A percentile compares a stretch with the other conserved stretches of the same genome.
phyloP scores from a whole-genome alignment of 2,888 invertebrate species.

The Scaptomyza cyrtandrae region DNA sequence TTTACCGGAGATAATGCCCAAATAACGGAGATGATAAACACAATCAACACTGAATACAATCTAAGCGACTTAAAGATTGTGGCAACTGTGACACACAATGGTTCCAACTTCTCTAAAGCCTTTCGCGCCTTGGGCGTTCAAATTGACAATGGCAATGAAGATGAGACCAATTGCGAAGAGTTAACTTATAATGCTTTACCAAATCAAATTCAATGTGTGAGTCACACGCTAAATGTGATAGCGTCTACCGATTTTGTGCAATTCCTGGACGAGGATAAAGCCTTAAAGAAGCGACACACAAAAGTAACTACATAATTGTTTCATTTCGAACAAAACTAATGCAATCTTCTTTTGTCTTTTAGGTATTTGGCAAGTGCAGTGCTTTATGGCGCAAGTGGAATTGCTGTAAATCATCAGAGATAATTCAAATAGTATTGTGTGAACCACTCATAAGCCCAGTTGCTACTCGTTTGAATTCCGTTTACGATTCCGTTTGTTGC shows the following conservation, averaged over 20 bases:
- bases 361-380: slow-evolving; percentile 45
- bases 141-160: background rate
- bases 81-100: slow-evolving; percentile 25
- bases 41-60: slow-evolving; percentile 32
- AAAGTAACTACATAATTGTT: slow-evolving; percentile 17
- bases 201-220: slow-evolving; percentile 38
- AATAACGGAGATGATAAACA: slow-evolving; percentile 28
- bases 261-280: slow-evolving; percentile 15
- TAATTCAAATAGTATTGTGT: slow-evolving; percentile 13
- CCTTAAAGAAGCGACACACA: slow-evolving; percentile 30
- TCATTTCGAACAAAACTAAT: background rate
- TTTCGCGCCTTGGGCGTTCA: slow-evolving; percentile 36
- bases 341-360: background rate
- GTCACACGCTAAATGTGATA: slow-evolving; percentile 26
- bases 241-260: slow-evolving; percentile 36
- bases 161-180: background rate
- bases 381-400: slow-evolving; percentile 37
- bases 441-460: slow-evolving; percentile 12
- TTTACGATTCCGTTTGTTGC: slow-evolving; percentile 41
- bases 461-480: slow-evolving; percentile 36
- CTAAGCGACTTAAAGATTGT: slow-evolving; percentile 43
- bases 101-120: background rate
- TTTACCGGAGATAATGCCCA: slow-evolving; percentile 15
- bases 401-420: slow-evolving; percentile 15
- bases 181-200: slow-evolving; percentile 9